Base-by-base conservation (phyloP, 2,888 invertebrate genomes). In the Agrypnus murinus region DNA sequence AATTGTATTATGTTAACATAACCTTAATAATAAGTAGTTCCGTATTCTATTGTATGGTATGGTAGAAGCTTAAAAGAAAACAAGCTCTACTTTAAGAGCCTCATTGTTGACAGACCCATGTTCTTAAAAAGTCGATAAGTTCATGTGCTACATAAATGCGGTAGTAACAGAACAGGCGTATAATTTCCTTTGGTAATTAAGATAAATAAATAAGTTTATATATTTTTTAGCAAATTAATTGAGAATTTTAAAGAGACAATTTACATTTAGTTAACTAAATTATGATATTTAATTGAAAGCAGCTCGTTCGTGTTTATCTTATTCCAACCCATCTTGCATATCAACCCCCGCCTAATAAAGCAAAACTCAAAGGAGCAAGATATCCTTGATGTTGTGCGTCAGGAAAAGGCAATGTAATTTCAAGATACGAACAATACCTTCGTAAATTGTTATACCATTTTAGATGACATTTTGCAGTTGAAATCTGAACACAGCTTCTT, bases 91-190 rank as follows among this genome's bases (percentile, higher is more conserved):
- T 48, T 48, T 48, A 48, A 25, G n/a, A 14, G 48, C 17, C 19
- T 48, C 25, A 48, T 6, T 48, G 25, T 48, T n/a, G 25, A 4
- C 46, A 1, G 1, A n/a, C n/a, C n/a, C n/a, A n/a, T 19, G 46
- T 46, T 17, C 48, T 48, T n/a, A 48, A 8, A 48, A 48, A n/a
- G n/a, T 48, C 48, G 6, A 48, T 48, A 48, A 25, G 48, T 19
- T 48, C 48, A 48, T 10, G 48, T 48, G 48, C 48, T 19, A 48
- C 25, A 48, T 48, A 48, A 31, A 19, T 48, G 48, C 6, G 9
- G 25, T n/a, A 48, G 46, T n/a, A n/a, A n/a, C n/a, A n/a, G n/a
- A n/a, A n/a, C n/a, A n/a, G n/a, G n/a, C n/a, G n/a, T n/a, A n/a
- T n/a, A n/a, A n/a, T n/a, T 12, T 40, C 12, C 40, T n/a, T n/a